Evolutionary conservation across 1,140 invertebrate genomes (phyloP), one percentile per base, ranked within the genome.

Genomic region (Telenomus remus): DNA sequence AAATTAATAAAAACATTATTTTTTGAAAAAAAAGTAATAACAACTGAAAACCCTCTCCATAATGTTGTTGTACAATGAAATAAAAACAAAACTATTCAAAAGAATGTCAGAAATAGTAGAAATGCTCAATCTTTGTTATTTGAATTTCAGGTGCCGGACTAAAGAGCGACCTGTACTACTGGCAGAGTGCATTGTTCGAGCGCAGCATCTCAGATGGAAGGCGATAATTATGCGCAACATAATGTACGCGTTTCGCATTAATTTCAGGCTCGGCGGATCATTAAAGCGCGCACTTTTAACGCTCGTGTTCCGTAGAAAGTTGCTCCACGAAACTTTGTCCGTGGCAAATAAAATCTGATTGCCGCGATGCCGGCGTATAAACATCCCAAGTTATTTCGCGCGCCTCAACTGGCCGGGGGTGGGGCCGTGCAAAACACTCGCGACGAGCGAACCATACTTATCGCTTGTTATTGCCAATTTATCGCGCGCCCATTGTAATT

Each of bases 121-220:
- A 4, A 35, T 56, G 65, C 61, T 65, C 15, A 55, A 61, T 50
- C 61, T 46, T n/a, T n/a, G n/a, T n/a, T n/a, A n/a, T n/a, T n/a
- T n/a, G n/a, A n/a, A n/a, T n/a, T n/a, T n/a, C n/a, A n/a, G n/a
- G n/a, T n/a, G 71, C 56, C 71, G 56, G 71, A 74, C 63, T 63
- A 60, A 46, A 74, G 59, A 48, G 19, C 6, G 56, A 66, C 44
- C 61, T 44, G 61, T 61, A 74, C 71, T 68, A 74, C 71, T 74
- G 61, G 35, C 59, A 65, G 61, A 56, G 63, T 63, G 70, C 57
- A 74, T 74, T 66, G 51, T 74, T 74, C 46, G 56, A 46, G 14
- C 35, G 19, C 48, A 10, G 46, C 37, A 9, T 39, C n/a, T n/a
- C 3, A 10, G 37, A 11, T 2, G 3, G 37, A 13, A 3, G 13